Percentiles rank a stretch among this genome's conserved stretches.
Evolutionary conservation across 2,888 invertebrate species (phyloP).

Genomic region (Drosophila anceps): DNA sequence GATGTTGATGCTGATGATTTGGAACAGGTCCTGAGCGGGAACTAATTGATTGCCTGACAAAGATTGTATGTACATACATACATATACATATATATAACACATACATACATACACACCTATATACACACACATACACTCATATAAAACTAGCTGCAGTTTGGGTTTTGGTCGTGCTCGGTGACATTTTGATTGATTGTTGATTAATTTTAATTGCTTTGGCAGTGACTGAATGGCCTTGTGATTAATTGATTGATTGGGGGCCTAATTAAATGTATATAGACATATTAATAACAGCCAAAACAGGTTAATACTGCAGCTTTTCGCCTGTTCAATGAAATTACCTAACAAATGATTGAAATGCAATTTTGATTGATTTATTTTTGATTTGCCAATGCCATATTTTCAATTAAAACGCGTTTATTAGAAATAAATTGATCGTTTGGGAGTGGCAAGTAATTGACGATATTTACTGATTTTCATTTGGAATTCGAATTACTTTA

Average conservation of each 20-base stretch:
- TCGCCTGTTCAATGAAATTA: not conserved
- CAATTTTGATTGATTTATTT: constrained; percentile 17
- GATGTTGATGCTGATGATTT: constrained; percentile 22
- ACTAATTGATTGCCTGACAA: constrained; percentile 58
- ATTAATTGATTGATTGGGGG: constrained; percentile 48
- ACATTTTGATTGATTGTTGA: constrained; percentile 72
- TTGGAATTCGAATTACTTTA: not conserved
- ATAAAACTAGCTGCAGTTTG: constrained; percentile 10
- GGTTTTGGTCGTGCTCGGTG: constrained; percentile 33
- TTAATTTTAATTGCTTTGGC: constrained; percentile 67
- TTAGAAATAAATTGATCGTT: not conserved
- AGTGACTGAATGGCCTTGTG: constrained; percentile 39
- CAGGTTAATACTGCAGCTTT: constrained; percentile 4
- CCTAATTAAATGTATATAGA: constrained; percentile 43
- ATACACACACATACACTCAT: not conserved
- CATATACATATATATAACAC: not conserved
- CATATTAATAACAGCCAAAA: constrained; percentile 32
- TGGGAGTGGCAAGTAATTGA: not conserved
- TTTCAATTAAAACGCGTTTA: not conserved
- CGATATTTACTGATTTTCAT: not conserved
- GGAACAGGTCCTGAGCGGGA: constrained; percentile 5
- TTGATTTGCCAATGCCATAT: too few relatives aligned
- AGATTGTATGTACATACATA: constrained; percentile 1
- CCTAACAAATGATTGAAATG: not conserved
- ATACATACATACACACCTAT: not conserved